Conservation (phyloP, 2,888 invertebrate genomes). For the Corbicula japonica region DNA sequence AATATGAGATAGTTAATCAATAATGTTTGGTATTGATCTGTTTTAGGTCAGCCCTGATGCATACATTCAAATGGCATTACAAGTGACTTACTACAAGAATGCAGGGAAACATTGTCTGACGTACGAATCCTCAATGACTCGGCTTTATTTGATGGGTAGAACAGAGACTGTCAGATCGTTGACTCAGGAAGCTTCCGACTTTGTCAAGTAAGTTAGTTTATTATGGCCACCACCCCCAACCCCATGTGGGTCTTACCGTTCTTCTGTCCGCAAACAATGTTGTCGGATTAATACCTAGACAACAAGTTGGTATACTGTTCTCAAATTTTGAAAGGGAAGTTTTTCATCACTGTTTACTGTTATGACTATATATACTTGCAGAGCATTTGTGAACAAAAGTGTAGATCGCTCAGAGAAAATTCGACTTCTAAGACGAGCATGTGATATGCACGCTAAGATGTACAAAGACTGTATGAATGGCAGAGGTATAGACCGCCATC, state of each 20-base stretch:
- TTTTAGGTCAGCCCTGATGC: conserved; percentile 87
- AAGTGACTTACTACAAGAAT: conserved; percentile 87
- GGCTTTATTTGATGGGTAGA: conserved; percentile 87
- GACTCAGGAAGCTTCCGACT: conserved; percentile 85
- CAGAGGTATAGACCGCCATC: conserved; percentile 87
- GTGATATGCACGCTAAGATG: conserved; percentile 86
- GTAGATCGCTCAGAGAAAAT: conserved; percentile 84
- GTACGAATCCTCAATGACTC: conserved; percentile 88
- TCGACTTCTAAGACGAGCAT: conserved; percentile 84
- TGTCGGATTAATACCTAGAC: no score
- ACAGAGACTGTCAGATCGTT: conserved; percentile 88
- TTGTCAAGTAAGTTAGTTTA: conserved; percentile 86
- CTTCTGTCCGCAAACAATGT: no score
- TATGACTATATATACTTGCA: no score
- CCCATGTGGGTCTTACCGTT: no score
- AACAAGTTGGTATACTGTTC: no score
- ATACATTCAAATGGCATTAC: conserved; percentile 87
- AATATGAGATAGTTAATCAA: no score
- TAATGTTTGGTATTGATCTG: no score
- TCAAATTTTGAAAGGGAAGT: background rate
- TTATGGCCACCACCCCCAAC: no score
- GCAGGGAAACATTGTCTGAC: conserved; percentile 87
- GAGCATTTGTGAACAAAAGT: conserved; percentile 84
- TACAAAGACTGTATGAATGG: conserved; percentile 88
- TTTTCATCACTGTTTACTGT: no score